Evolutionary conservation across 2,888 invertebrate species (phyloP).

Genomic region (Calephelis perditalis): DNA sequence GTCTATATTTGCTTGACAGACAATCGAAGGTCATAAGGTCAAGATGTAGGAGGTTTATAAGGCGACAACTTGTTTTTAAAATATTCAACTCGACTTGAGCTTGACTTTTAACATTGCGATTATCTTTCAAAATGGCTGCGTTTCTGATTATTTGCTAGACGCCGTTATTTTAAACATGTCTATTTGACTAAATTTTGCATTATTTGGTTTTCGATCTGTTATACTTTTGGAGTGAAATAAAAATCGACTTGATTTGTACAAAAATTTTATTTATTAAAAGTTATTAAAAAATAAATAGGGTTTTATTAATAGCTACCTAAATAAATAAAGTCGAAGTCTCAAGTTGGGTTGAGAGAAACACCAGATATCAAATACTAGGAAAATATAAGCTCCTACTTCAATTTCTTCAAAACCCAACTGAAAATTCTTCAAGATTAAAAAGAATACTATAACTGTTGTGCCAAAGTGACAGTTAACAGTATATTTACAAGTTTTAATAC

Average conservation of each 20-base stretch:
- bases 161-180: too few relatives aligned
- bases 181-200: too few relatives aligned
- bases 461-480: slow-evolving; percentile 41
- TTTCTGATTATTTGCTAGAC: too few relatives aligned
- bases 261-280: slow-evolving; percentile 64
- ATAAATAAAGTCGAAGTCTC: slow-evolving; percentile 73
- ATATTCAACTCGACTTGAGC: neutral
- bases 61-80: slow-evolving; percentile 10
- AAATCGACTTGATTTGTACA: slow-evolving; percentile 61
- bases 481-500: slow-evolving; percentile 54
- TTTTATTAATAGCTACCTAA: slow-evolving; percentile 50
- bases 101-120: neutral
- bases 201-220: too few relatives aligned
- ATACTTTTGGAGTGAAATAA: slow-evolving; percentile 42
- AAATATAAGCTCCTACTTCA: slow-evolving; percentile 20
- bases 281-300: slow-evolving; percentile 66
- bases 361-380: slow-evolving; percentile 22
- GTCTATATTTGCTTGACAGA: neutral
- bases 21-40: slow-evolving; percentile 4
- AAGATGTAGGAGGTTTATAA: slow-evolving; percentile 10
- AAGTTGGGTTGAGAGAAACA: slow-evolving; percentile 75
- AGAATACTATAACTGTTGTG: slow-evolving; percentile 40
- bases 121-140: neutral
- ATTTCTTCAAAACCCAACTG: slow-evolving; percentile 75
- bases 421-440: slow-evolving; percentile 60